phyloP scores from a whole-genome alignment of 2,888 invertebrate genomes.

The Spodoptera exigua region DNA sequence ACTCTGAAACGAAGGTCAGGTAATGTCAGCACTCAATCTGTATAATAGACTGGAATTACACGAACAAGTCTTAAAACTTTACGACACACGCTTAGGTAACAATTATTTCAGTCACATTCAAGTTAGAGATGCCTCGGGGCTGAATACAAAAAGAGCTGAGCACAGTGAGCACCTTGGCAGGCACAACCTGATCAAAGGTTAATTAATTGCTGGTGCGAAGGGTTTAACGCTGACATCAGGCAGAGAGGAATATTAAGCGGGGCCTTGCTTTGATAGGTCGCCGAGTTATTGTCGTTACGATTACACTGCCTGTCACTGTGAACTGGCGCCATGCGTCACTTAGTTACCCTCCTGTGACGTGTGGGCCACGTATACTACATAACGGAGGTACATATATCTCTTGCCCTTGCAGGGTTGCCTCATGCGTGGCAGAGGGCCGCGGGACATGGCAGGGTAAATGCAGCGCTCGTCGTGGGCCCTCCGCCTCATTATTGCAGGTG shows the following conservation, averaged over 20 bases:
- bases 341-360: too few species aligned
- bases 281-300: too few species aligned
- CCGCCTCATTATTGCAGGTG: constrained; percentile 53
- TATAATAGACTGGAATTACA: constrained; percentile 16
- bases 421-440: constrained; percentile 15
- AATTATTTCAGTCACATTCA: constrained; percentile 26
- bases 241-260: neutral
- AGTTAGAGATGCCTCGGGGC: constrained; percentile 12
- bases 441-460: constrained; percentile 53
- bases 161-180: too few species aligned
- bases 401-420: neutral
- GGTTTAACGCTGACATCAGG: constrained; percentile 13
- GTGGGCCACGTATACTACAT: too few species aligned
- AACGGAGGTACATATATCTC: too few species aligned
- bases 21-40: constrained; percentile 14
- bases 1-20: constrained; percentile 12
- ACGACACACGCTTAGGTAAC: constrained; percentile 27
- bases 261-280: too few species aligned
- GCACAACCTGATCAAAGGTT: constrained; percentile 36
- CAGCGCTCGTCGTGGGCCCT: constrained; percentile 47
- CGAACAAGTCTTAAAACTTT: constrained; percentile 26
- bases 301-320: too few species aligned
- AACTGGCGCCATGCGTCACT: too few species aligned
- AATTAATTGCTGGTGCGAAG: constrained; percentile 38
- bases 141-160: constrained; percentile 49